Percentiles rank a stretch among this genome's conserved stretches.
phyloP scores from a whole-genome alignment of 1,140 invertebrate genomes.

The Panonychus citri region DNA sequence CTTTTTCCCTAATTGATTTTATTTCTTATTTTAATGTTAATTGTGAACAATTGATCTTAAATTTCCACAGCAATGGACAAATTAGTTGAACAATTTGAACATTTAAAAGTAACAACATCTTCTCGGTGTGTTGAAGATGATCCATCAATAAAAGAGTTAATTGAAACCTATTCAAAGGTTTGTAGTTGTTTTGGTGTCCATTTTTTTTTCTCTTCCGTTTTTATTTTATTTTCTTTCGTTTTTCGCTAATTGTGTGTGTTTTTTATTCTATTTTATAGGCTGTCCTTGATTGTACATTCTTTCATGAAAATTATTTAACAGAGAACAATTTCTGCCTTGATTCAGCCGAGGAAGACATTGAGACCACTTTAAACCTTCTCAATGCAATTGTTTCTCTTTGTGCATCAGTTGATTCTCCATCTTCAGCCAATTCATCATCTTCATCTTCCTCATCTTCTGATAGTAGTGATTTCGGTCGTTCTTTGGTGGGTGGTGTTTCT shows the following conservation, averaged over 20 bases:
- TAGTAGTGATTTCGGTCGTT: too few species aligned
- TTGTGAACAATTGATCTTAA: too few species aligned
- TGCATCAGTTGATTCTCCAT: background rate
- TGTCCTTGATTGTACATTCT: constrained; percentile 1
- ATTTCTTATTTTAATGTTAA: too few species aligned
- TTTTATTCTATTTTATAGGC: too few species aligned
- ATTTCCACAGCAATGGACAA: background rate
- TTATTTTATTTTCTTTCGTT: too few species aligned
- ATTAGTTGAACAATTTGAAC: background rate
- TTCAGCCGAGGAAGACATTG: background rate
- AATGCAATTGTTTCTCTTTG: background rate
- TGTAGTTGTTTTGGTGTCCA: background rate
- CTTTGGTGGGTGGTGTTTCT: background rate
- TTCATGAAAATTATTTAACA: constrained; percentile 1
- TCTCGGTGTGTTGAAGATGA: background rate
- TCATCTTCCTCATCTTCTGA: too few species aligned
- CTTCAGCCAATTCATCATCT: too few species aligned
- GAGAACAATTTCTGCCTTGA: background rate
- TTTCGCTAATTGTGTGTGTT: too few species aligned
- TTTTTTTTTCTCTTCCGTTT: background rate
- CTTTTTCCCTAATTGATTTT: too few species aligned
- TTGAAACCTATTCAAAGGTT: constrained; percentile 1
- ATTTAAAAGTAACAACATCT: background rate
- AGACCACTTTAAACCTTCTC: background rate
- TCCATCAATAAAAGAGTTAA: background rate